These are phyloP conservation scores for Labia minor DNA, from an alignment of 2,888 invertebrate genomes.

Conservation along the genomic window DNA sequence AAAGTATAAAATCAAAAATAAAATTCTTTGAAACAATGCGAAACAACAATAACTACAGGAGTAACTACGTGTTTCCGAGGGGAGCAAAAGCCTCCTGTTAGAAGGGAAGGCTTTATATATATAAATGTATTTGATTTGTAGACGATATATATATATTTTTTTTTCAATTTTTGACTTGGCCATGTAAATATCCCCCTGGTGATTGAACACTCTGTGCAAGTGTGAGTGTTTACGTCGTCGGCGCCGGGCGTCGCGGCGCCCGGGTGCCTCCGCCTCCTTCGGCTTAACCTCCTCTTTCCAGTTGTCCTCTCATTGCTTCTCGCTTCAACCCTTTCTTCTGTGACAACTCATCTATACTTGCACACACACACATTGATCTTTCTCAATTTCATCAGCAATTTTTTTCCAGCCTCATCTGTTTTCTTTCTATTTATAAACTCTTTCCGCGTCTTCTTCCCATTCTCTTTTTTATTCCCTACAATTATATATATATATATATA, in stretches of 20 bases:
- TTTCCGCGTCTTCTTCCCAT: not conserved
- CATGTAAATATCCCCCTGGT: not conserved
- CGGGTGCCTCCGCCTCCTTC: not conserved
- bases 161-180: not conserved
- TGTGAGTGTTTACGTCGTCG: not conserved
- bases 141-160: not conserved
- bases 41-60: too few relatives aligned
- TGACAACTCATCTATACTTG: not conserved
- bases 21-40: too few relatives aligned
- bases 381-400: slow-evolving; percentile 13
- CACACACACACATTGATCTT: slow-evolving; percentile 13
- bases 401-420: not conserved
- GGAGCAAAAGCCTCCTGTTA: too few relatives aligned
- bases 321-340: not conserved
- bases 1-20: too few relatives aligned
- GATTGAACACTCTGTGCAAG: not conserved
- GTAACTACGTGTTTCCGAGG: too few relatives aligned
- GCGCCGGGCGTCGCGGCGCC: slow-evolving; percentile 13
- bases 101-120: too few relatives aligned
- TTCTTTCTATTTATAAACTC: slow-evolving; percentile 13
- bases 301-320: not conserved
- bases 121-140: not conserved
- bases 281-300: not conserved
- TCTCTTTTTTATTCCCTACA: not conserved
- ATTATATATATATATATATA: not conserved